Percentiles rank a stretch among this genome's conserved stretches.
phyloP scores from a whole-genome alignment of 2,797 vertebrate genomes.

The Arrhamphus sclerolepis region DNA sequence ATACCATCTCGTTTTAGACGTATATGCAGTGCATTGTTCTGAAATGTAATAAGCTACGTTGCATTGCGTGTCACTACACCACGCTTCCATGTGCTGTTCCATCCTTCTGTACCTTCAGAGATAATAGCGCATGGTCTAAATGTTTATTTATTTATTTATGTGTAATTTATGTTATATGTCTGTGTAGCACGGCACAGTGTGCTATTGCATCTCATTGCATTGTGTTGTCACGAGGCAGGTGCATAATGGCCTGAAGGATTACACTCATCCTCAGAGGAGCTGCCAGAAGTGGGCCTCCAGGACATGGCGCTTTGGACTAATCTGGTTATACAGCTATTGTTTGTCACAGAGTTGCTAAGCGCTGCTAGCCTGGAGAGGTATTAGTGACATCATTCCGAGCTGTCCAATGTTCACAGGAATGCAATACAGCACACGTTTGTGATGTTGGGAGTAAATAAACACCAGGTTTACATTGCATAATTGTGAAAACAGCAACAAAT shows the following conservation, averaged over 20 bases:
- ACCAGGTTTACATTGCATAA: slow-evolving; percentile 3
- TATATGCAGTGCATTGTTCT: background rate
- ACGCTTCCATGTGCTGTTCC: background rate
- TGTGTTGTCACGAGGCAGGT: slow-evolving; percentile 57
- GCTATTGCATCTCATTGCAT: slow-evolving; percentile 36
- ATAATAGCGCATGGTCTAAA: background rate
- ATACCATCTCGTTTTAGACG: background rate
- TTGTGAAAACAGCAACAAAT: slow-evolving; percentile 11
- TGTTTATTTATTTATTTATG: slow-evolving; percentile 1
- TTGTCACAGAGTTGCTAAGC: slow-evolving; percentile 47
- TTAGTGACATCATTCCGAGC: slow-evolving; percentile 66
- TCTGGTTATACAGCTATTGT: slow-evolving; percentile 66
- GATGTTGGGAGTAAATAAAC: slow-evolving; percentile 26
- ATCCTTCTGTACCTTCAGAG: slow-evolving; percentile 2
- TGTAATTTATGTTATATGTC: no score
- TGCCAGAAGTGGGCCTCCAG: slow-evolving; percentile 61
- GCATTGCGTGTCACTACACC: slow-evolving; percentile 25
- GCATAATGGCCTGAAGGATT: slow-evolving; percentile 67
- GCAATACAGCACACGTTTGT: slow-evolving; percentile 16
- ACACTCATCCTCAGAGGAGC: slow-evolving; percentile 60
- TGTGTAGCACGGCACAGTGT: slow-evolving; percentile 1
- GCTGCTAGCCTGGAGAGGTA: slow-evolving; percentile 45
- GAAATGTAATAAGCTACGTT: slow-evolving; percentile 20
- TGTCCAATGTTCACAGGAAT: slow-evolving; percentile 44
- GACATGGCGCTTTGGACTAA: slow-evolving; percentile 63